phyloP scores from a whole-genome alignment of 2,113 vertebrate species.

The Litocranius walleri region DNA sequence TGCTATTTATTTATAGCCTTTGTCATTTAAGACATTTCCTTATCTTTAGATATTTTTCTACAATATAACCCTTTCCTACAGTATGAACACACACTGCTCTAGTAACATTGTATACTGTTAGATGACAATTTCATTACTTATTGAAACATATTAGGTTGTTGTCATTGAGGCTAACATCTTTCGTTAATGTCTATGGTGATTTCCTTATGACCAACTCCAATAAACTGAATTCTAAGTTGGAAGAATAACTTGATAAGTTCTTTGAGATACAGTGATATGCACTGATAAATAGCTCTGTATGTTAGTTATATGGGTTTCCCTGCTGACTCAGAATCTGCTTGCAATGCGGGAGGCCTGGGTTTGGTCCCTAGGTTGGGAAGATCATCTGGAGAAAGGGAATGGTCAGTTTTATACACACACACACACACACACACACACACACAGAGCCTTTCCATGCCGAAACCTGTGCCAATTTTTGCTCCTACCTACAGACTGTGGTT shows the following conservation, averaged over 20 bases:
- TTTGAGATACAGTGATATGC: neutral
- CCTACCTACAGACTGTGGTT: neutral
- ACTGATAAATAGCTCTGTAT: neutral
- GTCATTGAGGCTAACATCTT: neutral
- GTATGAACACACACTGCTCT: neutral
- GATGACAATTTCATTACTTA: neutral
- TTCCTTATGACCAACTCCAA: neutral
- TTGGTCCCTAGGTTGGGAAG: neutral
- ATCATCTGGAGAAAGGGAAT: neutral
- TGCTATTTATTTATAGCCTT: neutral
- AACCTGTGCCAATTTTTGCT: accelerated
- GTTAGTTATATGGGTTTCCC: neutral
- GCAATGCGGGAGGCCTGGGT: neutral
- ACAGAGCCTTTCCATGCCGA: neutral
- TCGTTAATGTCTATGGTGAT: neutral
- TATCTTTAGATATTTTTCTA: neutral
- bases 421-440: no score
- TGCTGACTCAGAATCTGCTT: neutral
- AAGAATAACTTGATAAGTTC: neutral
- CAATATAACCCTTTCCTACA: neutral
- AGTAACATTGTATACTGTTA: neutral
- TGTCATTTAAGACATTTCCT: neutral
- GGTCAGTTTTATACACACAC: neutral
- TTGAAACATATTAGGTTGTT: neutral
- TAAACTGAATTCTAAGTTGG: neutral